Conservation (phyloP, 64 coral and sea anemone species). For the Montipora capricornis region DNA sequence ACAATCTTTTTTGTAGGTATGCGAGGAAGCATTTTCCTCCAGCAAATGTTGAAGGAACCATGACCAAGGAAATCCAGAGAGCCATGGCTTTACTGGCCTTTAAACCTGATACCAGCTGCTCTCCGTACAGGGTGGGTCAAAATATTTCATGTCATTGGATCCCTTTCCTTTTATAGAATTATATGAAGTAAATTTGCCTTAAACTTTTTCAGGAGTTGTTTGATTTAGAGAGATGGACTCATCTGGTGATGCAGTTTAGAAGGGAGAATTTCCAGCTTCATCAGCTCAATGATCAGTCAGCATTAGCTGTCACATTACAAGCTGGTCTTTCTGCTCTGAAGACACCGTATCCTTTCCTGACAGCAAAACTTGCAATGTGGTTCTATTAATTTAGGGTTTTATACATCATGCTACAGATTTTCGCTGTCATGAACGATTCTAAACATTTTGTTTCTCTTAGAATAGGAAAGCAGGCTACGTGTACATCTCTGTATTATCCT, state of each 20-base stretch:
- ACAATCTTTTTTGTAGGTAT: constrained; percentile 59
- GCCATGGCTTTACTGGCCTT: constrained; percentile 97
- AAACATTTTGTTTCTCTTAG: too few relatives aligned
- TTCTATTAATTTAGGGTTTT: too few relatives aligned
- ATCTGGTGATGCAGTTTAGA: constrained; percentile 90
- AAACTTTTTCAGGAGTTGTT: constrained; percentile 80
- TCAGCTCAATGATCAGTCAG: constrained; percentile 91
- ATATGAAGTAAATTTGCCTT: neutral
- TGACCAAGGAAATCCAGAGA: constrained; percentile 90
- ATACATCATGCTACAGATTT: too few relatives aligned
- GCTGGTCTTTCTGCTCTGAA: constrained; percentile 97
- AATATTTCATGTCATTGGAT: neutral
- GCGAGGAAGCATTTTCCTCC: constrained; percentile 92
- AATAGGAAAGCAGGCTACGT: too few relatives aligned
- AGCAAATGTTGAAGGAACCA: constrained; percentile 71
- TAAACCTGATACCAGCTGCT: constrained; percentile 81
- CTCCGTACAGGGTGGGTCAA: constrained; percentile 80
- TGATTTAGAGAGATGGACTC: constrained; percentile 86
- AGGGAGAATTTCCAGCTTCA: constrained; percentile 96
- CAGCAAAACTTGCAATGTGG: neutral
- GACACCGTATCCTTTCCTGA: constrained; percentile 94
- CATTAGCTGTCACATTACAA: constrained; percentile 91
- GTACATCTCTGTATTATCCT: too few relatives aligned
- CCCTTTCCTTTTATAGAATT: neutral
- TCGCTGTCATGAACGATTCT: too few relatives aligned